These are phyloP conservation scores for Vulpes ferrilata DNA, from an alignment of 2,113 vertebrate genomes.

Conservation along the genomic window DNA sequence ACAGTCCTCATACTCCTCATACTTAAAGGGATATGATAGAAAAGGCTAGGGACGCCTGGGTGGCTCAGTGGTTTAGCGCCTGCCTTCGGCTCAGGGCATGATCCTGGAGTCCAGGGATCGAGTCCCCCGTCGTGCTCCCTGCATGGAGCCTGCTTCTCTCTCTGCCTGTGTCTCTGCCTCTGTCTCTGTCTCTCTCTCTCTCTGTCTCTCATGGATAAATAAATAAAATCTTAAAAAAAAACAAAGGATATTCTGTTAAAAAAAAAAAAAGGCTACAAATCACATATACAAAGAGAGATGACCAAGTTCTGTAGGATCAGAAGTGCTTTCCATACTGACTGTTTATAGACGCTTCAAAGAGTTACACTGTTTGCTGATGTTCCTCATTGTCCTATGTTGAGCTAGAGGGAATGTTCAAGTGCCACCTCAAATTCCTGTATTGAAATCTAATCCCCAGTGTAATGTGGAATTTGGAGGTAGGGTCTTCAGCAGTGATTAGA, in stretches of 20 bases:
- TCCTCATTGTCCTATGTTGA: neutral
- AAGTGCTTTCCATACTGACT: neutral
- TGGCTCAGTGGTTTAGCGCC: too few relatives aligned
- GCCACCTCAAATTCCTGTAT: neutral
- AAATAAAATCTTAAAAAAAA: too few relatives aligned
- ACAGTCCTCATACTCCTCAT: neutral
- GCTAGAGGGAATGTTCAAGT: neutral
- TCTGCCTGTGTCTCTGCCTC: too few relatives aligned
- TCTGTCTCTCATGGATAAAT: too few relatives aligned
- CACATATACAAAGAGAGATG: neutral
- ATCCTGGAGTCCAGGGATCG: too few relatives aligned
- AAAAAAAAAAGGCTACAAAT: slow-evolving; percentile 1
- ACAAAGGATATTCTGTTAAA: neutral
- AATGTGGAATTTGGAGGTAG: neutral
- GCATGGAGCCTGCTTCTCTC: too few relatives aligned
- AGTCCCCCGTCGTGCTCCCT: too few relatives aligned
- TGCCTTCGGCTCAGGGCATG: too few relatives aligned
- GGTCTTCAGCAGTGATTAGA: neutral
- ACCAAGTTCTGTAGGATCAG: neutral
- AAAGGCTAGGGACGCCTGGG: neutral
- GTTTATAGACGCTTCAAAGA: neutral
- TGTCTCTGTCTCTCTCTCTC: too few relatives aligned
- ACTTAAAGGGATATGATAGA: neutral
- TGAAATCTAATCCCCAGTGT: neutral
- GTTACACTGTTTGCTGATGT: neutral